These are phyloP conservation scores for Himalopsyche phryganea DNA, from an alignment of 1,140 invertebrate species.

Conservation along the genomic window DNA sequence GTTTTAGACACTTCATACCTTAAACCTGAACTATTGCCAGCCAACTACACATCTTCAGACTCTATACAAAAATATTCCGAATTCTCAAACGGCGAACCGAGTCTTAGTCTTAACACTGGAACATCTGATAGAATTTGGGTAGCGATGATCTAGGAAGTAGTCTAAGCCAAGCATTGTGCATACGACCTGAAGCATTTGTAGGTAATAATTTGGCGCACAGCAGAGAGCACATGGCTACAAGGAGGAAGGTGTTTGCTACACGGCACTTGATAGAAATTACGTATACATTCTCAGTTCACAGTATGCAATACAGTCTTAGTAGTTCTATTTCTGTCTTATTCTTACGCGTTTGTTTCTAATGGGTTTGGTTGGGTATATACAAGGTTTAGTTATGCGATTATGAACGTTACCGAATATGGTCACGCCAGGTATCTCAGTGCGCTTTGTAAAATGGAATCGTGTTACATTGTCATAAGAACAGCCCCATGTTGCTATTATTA, in stretches of 20 bases:
- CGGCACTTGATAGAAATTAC: no score
- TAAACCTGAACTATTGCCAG: slow-evolving; percentile 15
- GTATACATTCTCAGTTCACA: no score
- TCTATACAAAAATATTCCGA: slow-evolving; percentile 24
- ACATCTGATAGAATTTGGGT: slow-evolving; percentile 22
- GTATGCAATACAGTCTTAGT: no score
- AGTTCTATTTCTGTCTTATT: no score
- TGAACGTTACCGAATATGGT: no score
- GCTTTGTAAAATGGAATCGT: no score
- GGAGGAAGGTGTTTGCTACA: background rate
- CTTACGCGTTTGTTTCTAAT: no score
- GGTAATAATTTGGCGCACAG: slow-evolving; percentile 28
- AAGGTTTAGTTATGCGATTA: no score
- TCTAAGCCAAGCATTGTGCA: slow-evolving; percentile 23
- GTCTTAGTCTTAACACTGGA: slow-evolving; percentile 26
- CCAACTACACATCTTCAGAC: slow-evolving; percentile 18
- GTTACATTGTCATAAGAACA: no score
- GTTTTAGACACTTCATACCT: slow-evolving; percentile 19
- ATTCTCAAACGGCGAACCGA: slow-evolving; percentile 15
- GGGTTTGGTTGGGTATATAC: no score
- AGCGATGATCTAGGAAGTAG: slow-evolving; percentile 23
- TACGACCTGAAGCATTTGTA: slow-evolving; percentile 27
- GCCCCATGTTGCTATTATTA: no score
- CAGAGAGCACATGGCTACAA: slow-evolving; percentile 27
- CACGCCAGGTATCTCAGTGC: no score